These are phyloP conservation scores for Callitettix versicolor DNA, from an alignment of 1,140 invertebrate genomes.

Conservation along the genomic window DNA sequence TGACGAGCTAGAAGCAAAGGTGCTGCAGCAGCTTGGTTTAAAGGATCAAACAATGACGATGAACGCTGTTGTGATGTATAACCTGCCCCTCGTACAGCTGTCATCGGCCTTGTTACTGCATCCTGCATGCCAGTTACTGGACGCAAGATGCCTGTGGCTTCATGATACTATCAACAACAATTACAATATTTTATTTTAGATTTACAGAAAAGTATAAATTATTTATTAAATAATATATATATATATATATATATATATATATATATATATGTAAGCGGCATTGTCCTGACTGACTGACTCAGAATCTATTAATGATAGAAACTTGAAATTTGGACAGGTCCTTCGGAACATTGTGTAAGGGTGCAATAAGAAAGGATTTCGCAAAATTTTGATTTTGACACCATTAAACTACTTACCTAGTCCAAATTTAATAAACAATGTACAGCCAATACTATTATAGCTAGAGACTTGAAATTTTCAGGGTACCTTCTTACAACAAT, in stretches of 20 bases:
- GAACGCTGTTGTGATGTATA: constrained; percentile 64
- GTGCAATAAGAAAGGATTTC: no score
- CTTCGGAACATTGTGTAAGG: no score
- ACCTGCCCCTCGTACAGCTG: constrained; percentile 88
- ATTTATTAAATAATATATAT: neutral
- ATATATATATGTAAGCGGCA: no score
- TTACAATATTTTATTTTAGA: neutral
- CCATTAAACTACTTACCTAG: no score
- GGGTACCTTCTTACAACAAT: no score
- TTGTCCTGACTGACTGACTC: no score
- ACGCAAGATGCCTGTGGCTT: constrained; percentile 12
- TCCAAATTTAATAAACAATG: no score
- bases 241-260: neutral
- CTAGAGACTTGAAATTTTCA: no score
- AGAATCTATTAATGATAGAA: no score
- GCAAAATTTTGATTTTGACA: no score
- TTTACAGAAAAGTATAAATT: neutral
- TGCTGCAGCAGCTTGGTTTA: constrained; percentile 50
- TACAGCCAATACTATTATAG: no score
- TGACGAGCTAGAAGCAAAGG: constrained; percentile 33
- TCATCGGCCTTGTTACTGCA: constrained; percentile 67
- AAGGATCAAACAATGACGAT: constrained; percentile 56
- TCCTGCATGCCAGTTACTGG: constrained; percentile 26
- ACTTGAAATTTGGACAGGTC: no score
- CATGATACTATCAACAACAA: constrained; percentile 8